Conservation (phyloP, 1,140 invertebrate species). For the Camponotus vicinus region DNA sequence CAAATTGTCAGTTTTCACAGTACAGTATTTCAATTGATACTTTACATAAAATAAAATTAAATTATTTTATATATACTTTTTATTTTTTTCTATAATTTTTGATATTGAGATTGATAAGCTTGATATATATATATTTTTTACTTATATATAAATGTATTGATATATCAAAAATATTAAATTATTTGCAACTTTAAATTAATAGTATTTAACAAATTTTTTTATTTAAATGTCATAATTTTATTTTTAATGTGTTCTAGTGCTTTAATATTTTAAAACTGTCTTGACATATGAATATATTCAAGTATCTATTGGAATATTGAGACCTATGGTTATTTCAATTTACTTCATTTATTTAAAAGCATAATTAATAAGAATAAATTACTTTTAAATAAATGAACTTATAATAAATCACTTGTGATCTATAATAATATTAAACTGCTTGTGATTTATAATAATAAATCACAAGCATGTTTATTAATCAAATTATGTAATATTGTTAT, state of each 20-base stretch:
- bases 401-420: no score
- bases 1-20: conserved; percentile 63
- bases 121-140: neutral
- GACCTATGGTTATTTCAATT: neutral
- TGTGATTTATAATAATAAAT: conserved; percentile 22
- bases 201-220: neutral
- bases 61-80: neutral
- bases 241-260: neutral
- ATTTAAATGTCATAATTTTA: neutral
- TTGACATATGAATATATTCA: neutral
- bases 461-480: conserved; percentile 1
- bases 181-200: neutral
- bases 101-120: no score
- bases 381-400: no score
- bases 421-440: no score
- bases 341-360: conserved; percentile 10
- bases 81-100: conserved; percentile 9
- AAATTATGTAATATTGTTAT: neutral
- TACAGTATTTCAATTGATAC: conserved; percentile 49
- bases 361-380: neutral
- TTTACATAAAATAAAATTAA: neutral
- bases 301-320: conserved; percentile 33
- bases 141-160: neutral
- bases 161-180: neutral
- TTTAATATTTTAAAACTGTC: neutral